Percentiles rank a stretch among this genome's conserved stretches.
These are phyloP conservation scores for Fukomys damarensis DNA, from an alignment of 2,113 vertebrate genomes.

Conservation along the genomic window DNA sequence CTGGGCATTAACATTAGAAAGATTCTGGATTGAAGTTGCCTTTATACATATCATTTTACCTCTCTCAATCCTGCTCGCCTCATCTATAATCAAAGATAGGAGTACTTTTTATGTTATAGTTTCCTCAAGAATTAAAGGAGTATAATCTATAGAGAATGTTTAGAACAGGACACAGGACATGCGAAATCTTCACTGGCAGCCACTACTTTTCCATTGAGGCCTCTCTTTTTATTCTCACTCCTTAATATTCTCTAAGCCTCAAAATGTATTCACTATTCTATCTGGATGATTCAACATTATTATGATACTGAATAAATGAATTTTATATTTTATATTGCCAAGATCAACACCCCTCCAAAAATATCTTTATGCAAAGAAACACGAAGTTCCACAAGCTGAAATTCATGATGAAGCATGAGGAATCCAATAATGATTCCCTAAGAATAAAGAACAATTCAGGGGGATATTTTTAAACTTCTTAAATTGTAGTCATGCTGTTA, in stretches of 20 bases:
- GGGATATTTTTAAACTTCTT: not conserved
- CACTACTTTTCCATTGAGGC: not conserved
- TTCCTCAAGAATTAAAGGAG: slow-evolving; percentile 20
- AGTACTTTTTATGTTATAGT: not conserved
- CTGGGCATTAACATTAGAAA: not conserved
- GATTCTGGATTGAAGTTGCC: not conserved
- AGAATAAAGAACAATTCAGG: not conserved
- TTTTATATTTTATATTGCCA: not conserved
- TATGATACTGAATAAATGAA: not conserved
- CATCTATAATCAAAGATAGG: not conserved
- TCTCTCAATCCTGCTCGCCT: not conserved
- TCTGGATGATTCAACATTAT: not conserved
- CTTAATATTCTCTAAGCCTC: not conserved
- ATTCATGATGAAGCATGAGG: not conserved
- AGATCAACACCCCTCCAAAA: slow-evolving; percentile 12
- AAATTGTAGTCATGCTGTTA: not conserved
- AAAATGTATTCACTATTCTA: not conserved
- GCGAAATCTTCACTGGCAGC: not conserved
- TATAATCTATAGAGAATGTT: not conserved
- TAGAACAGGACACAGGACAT: not conserved
- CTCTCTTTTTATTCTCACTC: not conserved
- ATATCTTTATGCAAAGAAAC: not conserved
- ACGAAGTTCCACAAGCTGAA: not conserved
- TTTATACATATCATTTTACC: not conserved
- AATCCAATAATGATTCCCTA: not conserved